phyloP scores from a whole-genome alignment of 2,888 invertebrate species.

The Apodemia arnacis region DNA sequence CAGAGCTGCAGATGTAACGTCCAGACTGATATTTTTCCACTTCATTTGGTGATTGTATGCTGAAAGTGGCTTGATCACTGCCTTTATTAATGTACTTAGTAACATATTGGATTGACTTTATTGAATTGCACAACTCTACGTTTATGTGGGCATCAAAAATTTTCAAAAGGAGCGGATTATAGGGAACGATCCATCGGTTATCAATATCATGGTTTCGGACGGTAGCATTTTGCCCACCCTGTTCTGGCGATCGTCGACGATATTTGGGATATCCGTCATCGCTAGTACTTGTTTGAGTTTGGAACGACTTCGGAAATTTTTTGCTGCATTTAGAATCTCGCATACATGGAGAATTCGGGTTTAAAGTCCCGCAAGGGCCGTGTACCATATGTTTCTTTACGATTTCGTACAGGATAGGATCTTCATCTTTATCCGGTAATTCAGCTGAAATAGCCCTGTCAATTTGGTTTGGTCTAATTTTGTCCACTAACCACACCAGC shows the following conservation, averaged over 20 bases:
- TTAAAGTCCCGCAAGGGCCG: conserved; percentile 73
- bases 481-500: conserved; percentile 75
- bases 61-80: conserved; percentile 67
- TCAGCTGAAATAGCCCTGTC: conserved; percentile 77
- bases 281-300: conserved; percentile 68
- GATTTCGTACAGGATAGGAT: conserved; percentile 73
- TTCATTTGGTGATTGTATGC: conserved; percentile 73
- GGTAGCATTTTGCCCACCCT: conserved; percentile 61
- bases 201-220: conserved; percentile 68
- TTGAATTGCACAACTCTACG: conserved; percentile 70
- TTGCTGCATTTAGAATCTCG: conserved; percentile 69
- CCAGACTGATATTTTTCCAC: conserved; percentile 69
- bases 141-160: conserved; percentile 73
- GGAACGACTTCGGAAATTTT: conserved; percentile 74
- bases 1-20: conserved; percentile 60
- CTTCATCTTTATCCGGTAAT: conserved; percentile 72
- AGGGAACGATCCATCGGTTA: conserved; percentile 79
- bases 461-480: conserved; percentile 78
- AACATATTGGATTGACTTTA: conserved; percentile 67
- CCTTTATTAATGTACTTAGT: conserved; percentile 77
- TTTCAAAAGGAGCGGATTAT: conserved; percentile 67
- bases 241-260: conserved; percentile 74
- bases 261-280: conserved; percentile 82
- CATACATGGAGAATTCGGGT: conserved; percentile 77
- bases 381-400: conserved; percentile 77